Conservation (phyloP, 1,140 invertebrate genomes). For the Drosophila oshimai region DNA sequence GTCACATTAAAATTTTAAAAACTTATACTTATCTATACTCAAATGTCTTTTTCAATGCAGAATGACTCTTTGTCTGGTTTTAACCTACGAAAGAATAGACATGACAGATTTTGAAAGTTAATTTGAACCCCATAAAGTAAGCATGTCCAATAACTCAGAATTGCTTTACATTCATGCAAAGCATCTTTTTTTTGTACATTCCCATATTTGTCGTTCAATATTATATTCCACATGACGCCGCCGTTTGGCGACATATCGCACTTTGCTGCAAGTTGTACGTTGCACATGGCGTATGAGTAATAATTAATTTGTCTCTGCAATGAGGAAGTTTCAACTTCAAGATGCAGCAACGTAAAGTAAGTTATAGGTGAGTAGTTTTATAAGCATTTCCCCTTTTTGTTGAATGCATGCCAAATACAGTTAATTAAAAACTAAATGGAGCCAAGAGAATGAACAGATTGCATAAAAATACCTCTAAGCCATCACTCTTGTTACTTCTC, state of each 20-base stretch:
- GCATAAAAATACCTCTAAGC: not conserved
- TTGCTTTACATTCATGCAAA: not conserved
- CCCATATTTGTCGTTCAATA: constrained; percentile 2
- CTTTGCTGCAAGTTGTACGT: constrained; percentile 36
- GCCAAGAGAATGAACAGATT: not conserved
- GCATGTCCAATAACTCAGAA: too few relatives aligned
- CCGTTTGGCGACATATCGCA: constrained; percentile 50
- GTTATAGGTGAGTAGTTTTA: not conserved
- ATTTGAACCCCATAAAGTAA: too few relatives aligned
- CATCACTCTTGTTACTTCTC: not conserved
- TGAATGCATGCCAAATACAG: not conserved
- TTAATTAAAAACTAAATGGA: not conserved
- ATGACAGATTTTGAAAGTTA: too few relatives aligned
- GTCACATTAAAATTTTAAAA: too few relatives aligned
- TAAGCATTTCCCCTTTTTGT: not conserved
- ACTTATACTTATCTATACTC: too few relatives aligned
- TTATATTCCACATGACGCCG: constrained; percentile 23
- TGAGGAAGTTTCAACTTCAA: constrained; percentile 11
- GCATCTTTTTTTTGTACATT: constrained; percentile 4
- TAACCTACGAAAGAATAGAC: too few relatives aligned
- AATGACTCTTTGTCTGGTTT: too few relatives aligned
- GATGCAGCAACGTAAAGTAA: not conserved
- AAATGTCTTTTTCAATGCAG: too few relatives aligned
- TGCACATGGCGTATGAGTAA: constrained; percentile 68
- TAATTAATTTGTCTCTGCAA: constrained; percentile 40